A percentile compares a stretch with the other conserved stretches of the same genome.
phyloP scores from a whole-genome alignment of 2,888 invertebrate species.

The Tetramorium bicarinatum region DNA sequence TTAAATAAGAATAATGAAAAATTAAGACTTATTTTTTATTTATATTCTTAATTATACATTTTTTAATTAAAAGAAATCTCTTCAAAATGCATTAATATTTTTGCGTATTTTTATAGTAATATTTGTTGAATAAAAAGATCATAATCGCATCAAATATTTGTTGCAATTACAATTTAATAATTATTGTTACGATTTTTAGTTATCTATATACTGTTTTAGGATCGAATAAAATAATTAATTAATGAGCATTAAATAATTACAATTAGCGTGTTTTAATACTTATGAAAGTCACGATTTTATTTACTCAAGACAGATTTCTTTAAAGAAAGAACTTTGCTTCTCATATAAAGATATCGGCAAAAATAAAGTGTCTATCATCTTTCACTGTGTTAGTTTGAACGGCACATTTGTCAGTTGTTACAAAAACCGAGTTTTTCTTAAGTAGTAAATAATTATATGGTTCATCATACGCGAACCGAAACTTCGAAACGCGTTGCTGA shows the following conservation, averaged over 20 bases:
- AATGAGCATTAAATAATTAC: background rate
- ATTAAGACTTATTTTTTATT: background rate
- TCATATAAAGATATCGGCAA: background rate
- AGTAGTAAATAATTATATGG: constrained; percentile 32
- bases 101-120: background rate
- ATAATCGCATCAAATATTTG: background rate
- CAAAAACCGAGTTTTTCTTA: background rate
- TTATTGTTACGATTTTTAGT: background rate
- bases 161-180: background rate
- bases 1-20: background rate
- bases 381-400: background rate
- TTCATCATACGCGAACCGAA: constrained; percentile 31
- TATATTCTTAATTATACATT: background rate
- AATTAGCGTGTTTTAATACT: background rate
- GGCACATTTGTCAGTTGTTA: background rate
- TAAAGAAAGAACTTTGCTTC: background rate
- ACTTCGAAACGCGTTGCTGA: constrained; percentile 58
- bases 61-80: background rate
- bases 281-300: background rate
- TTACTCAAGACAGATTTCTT: background rate
- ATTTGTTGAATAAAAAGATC: background rate
- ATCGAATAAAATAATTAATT: background rate
- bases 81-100: background rate
- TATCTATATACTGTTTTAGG: background rate
- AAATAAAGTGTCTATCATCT: background rate